These are phyloP conservation scores for Menidia menidia DNA, from an alignment of 2,797 vertebrate species.

Conservation along the genomic window DNA sequence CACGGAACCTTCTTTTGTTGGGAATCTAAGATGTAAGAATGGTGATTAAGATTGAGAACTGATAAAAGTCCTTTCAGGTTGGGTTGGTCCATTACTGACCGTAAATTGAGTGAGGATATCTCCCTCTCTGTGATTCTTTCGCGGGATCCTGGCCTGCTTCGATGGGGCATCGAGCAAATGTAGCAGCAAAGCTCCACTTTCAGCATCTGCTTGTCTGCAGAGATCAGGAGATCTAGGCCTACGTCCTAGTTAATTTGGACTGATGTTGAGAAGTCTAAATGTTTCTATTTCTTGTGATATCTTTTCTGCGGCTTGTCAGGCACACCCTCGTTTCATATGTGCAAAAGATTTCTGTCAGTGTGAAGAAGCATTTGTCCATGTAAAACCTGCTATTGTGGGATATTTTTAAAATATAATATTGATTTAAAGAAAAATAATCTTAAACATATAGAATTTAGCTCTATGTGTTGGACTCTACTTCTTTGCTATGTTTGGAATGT, in stretches of 20 bases:
- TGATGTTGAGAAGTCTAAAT: not conserved
- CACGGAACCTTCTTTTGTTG: too few species aligned
- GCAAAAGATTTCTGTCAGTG: too few species aligned
- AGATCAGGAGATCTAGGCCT: not conserved
- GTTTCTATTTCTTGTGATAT: not conserved
- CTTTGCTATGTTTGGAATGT: not conserved
- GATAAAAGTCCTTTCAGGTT: too few species aligned
- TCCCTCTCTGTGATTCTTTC: not conserved
- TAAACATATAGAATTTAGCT: too few species aligned
- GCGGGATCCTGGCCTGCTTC: not conserved
- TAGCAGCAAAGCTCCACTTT: not conserved
- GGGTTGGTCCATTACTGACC: not conserved
- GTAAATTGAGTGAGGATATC: not conserved
- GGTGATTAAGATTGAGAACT: too few species aligned
- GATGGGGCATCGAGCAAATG: not conserved
- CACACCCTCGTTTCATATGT: too few species aligned
- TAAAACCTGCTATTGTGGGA: too few species aligned
- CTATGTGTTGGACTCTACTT: too few species aligned
- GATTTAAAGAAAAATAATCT: too few species aligned
- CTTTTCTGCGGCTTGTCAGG: not conserved
- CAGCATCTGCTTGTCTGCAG: not conserved
- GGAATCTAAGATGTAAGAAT: too few species aligned
- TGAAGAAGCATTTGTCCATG: too few species aligned
- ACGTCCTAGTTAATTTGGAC: not conserved
- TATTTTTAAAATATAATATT: too few species aligned